Evolutionary conservation across 1,140 invertebrate species (phyloP), one percentile per base, ranked within the genome.

Genomic region (Orchesella cincta): DNA sequence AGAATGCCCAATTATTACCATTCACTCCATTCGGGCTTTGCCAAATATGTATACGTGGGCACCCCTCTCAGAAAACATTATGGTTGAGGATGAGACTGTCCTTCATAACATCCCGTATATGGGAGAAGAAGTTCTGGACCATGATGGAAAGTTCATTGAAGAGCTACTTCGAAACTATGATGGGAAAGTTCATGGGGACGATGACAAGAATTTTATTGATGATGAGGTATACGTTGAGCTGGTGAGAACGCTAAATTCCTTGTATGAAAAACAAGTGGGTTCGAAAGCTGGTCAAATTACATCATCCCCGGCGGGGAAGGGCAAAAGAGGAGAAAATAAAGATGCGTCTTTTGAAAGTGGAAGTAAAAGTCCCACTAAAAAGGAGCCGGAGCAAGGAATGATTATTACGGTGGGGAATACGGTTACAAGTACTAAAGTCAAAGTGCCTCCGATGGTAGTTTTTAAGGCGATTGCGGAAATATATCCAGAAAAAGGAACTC

Each of bases 1-100:
- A 87, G 20, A 54, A 16, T 33, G 71, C 29, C 71, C 71, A 29
- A 39, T 73, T 46, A 73, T 73, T 23, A 73, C 71, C 8, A 73
- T 73, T 46, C 34, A 73, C 39, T 51, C 94, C 0, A 93, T 98
- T 0, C 93, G 93, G 23, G 92, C 95, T 0, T 96, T 98, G 78
- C 96, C 96, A 0, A 95, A 94, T 0, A 98, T 98, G 96, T 98
- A 97, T 83, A 96, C 93, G 0, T 99, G 96, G 96, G 96, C 96
- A 5, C 95, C 95, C 0, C 93, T 97, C 36, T 95, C 98, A 84
- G 94, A 97, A 83, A 99, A 99, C 85, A 98, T 97, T 82, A 96
- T 98, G 94, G 96, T 98, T 1, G 97, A 99, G 87, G 97, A 99
- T 87, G 97, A 98, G 87, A 98, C 95, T 0, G 95, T 98, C 8